phyloP scores from a whole-genome alignment of 2,113 vertebrate species.

The Seriola quinqueradiata region DNA sequence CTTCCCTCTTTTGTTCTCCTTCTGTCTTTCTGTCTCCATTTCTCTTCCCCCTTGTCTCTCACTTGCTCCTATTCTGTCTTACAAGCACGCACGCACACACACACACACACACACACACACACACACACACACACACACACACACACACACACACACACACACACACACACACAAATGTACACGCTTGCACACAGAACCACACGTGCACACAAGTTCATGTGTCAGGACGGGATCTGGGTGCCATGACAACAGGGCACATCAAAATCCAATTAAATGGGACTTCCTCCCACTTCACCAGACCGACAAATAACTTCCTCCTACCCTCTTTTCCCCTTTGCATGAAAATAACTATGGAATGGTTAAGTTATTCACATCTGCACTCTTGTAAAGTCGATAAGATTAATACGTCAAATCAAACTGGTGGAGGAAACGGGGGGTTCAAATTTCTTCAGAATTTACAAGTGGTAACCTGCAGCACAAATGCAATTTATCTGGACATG shows the following conservation, averaged over 20 bases:
- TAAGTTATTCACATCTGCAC: slow-evolving; percentile 72
- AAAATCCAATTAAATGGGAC: slow-evolving; percentile 85
- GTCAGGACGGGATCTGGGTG: slow-evolving; percentile 78
- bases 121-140: neutral
- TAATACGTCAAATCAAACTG: slow-evolving; percentile 60
- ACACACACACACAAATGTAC: neutral
- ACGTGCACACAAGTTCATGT: slow-evolving; percentile 50
- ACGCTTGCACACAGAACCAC: neutral
- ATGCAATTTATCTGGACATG: slow-evolving; percentile 24
- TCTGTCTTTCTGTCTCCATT: slow-evolving; percentile 25
- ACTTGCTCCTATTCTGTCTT: slow-evolving; percentile 24
- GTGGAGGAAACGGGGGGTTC: slow-evolving; percentile 20
- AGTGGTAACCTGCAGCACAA: slow-evolving; percentile 29
- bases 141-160: neutral
- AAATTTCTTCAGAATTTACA: slow-evolving; percentile 43
- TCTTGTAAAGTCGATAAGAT: slow-evolving; percentile 63
- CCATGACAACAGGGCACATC: slow-evolving; percentile 85
- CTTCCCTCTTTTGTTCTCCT: slow-evolving; percentile 22
- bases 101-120: neutral
- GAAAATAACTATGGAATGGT: slow-evolving; percentile 72
- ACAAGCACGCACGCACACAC: neutral
- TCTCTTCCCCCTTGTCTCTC: slow-evolving; percentile 22
- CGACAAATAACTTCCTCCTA: slow-evolving; percentile 79
- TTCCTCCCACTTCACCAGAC: slow-evolving; percentile 83
- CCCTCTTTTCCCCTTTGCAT: slow-evolving; percentile 58